Evolutionary conservation across 2,888 invertebrate genomes (phyloP).

Genomic region (Synergus gifuensis): DNA sequence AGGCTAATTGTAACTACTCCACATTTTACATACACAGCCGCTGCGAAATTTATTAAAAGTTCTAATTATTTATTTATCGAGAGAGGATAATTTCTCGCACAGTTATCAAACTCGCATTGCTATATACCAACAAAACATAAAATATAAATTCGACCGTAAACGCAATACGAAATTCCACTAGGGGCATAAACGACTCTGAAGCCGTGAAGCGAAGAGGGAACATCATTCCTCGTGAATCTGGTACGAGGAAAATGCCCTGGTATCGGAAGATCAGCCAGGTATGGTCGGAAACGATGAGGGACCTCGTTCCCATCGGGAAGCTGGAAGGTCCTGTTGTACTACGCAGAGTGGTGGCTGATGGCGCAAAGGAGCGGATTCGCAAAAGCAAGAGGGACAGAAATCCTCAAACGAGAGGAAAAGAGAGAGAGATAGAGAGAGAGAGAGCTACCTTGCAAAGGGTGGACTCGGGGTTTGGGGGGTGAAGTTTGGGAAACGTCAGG

Average conservation of each 20-base stretch:
- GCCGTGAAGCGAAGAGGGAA: neutral
- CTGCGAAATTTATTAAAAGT: no score
- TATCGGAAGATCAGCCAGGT: constrained; percentile 34
- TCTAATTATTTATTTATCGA: no score
- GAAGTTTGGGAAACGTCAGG: constrained; percentile 68
- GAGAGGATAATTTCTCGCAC: neutral
- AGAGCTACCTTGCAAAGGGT: constrained; percentile 62
- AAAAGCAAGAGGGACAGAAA: constrained; percentile 44
- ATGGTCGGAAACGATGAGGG: constrained; percentile 44
- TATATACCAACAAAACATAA: neutral
- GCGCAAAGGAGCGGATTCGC: constrained; percentile 47
- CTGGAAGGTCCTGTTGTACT: constrained; percentile 61
- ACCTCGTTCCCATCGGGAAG: constrained; percentile 57
- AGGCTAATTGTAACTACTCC: neutral
- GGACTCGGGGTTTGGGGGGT: constrained; percentile 63
- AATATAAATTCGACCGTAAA: neutral
- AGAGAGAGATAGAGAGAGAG: constrained; percentile 37
- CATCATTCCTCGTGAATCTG: constrained; percentile 35
- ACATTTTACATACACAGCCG: no score
- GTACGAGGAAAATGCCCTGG: constrained; percentile 37
- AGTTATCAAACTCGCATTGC: neutral
- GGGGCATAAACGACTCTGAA: constrained; percentile 11
- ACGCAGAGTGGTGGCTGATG: constrained; percentile 10
- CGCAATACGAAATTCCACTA: constrained; percentile 22
- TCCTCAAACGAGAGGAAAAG: constrained; percentile 44